phyloP scores from a whole-genome alignment of 2,888 invertebrate genomes.

The Nomada goodeniana region DNA sequence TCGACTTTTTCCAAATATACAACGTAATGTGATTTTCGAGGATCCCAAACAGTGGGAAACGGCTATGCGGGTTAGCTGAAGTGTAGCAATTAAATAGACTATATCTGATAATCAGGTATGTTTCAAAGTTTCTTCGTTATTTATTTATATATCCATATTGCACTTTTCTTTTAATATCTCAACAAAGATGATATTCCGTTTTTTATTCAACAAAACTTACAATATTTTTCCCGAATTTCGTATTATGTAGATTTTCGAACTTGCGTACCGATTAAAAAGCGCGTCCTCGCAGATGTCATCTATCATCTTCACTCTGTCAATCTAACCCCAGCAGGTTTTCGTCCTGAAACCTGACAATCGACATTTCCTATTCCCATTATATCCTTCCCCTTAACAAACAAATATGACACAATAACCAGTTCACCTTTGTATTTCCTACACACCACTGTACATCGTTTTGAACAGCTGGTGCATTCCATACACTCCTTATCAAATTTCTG shows the following conservation, averaged over 20 bases:
- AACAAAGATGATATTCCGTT: neutral
- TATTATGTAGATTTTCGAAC: neutral
- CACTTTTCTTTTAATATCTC: conserved; percentile 15
- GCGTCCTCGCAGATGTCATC: conserved; percentile 59
- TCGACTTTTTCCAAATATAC: conserved; percentile 85
- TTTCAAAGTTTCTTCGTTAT: conserved; percentile 31
- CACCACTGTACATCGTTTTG: conserved; percentile 30
- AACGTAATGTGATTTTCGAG: conserved; percentile 85
- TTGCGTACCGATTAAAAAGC: conserved; percentile 15
- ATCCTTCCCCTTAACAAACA: neutral
- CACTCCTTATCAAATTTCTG: conserved; percentile 2
- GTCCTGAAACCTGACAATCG: conserved; percentile 30
- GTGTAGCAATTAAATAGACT: conserved; percentile 76
- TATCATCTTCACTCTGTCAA: conserved; percentile 38
- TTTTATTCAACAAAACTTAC: neutral
- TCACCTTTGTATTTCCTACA: neutral
- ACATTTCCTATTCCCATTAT: neutral
- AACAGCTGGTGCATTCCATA: conserved; percentile 34
- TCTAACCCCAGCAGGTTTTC: conserved; percentile 10
- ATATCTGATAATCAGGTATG: conserved; percentile 59
- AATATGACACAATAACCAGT: neutral
- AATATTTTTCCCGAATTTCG: neutral
- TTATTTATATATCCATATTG: conserved; percentile 69
- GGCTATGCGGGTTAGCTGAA: conserved; percentile 85
- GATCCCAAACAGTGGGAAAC: conserved; percentile 86